Percentiles rank a stretch among this genome's conserved stretches.
Evolutionary conservation across 2,113 vertebrate genomes (phyloP).

Genomic region (Amphiprion ocellaris): DNA sequence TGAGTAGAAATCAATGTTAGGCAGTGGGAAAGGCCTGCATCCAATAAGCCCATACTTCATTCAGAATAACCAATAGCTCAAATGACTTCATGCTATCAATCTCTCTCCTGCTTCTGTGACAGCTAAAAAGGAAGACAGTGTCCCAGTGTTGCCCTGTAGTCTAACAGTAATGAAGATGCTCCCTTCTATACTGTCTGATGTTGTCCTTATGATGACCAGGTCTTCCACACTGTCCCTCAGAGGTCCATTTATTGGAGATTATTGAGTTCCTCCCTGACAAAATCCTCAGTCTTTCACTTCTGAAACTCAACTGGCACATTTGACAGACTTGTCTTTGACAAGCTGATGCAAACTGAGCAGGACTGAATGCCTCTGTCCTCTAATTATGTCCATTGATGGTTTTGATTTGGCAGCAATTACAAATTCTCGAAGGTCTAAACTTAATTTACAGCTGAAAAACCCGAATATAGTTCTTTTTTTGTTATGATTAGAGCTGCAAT

Average conservation of each 20-base stretch:
- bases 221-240: neutral
- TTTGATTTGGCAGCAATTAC: too few relatives aligned
- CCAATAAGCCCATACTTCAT: constrained; percentile 80
- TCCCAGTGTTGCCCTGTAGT: constrained; percentile 23
- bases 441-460: neutral
- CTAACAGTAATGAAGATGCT: constrained; percentile 45
- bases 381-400: too few relatives aligned
- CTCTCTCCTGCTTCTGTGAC: constrained; percentile 62
- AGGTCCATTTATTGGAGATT: constrained; percentile 15
- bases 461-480: neutral
- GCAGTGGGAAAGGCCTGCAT: constrained; percentile 64
- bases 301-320: neutral
- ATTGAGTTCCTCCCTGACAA: constrained; percentile 19
- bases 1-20: constrained; percentile 83
- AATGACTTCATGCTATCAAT: constrained; percentile 78
- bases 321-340: constrained; percentile 12
- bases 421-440: too few relatives aligned
- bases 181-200: neutral
- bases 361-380: neutral
- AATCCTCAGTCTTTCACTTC: constrained; percentile 1
- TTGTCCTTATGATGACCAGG: neutral
- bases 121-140: constrained; percentile 41
- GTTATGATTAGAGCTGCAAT: neutral
- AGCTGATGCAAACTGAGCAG: neutral
- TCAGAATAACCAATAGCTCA: constrained; percentile 81